Percentiles rank a stretch among this genome's conserved stretches.
Evolutionary conservation across 2,113 vertebrate genomes (phyloP).

Genomic region (Sylvilagus bachmani): DNA sequence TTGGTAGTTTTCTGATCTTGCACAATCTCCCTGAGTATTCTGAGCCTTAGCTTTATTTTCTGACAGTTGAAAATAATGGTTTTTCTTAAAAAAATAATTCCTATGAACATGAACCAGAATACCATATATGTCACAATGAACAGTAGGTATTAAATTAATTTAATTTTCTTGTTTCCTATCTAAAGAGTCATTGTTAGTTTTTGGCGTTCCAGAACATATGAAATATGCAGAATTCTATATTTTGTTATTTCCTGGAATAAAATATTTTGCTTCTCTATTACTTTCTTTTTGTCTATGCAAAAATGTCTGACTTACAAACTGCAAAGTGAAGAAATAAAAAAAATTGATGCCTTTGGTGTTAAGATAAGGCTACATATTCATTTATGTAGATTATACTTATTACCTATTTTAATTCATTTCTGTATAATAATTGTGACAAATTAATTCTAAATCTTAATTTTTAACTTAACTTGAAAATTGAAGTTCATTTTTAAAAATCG

Average conservation of each 20-base stretch:
- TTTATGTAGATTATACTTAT: neutral
- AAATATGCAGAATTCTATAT: neutral
- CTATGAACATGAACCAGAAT: neutral
- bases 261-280: neutral
- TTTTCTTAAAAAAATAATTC: neutral
- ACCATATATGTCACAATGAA: neutral
- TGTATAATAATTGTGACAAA: neutral
- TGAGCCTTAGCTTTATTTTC: neutral
- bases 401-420: slow-evolving; percentile 4
- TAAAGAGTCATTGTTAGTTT: neutral
- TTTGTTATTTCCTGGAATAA: neutral
- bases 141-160: neutral
- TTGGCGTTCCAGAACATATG: neutral
- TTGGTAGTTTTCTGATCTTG: neutral
- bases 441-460: neutral
- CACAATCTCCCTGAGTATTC: neutral
- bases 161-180: neutral
- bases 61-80: slow-evolving; percentile 5
- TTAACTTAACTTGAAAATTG: neutral
- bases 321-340: slow-evolving; percentile 13
- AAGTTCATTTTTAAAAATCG: neutral
- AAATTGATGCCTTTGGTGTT: neutral
- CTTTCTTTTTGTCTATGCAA: neutral
- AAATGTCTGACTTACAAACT: neutral
- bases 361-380: neutral